These are phyloP conservation scores for Kryptolebias ocellatus DNA, from an alignment of 2,797 vertebrate species.

Conservation along the genomic window DNA sequence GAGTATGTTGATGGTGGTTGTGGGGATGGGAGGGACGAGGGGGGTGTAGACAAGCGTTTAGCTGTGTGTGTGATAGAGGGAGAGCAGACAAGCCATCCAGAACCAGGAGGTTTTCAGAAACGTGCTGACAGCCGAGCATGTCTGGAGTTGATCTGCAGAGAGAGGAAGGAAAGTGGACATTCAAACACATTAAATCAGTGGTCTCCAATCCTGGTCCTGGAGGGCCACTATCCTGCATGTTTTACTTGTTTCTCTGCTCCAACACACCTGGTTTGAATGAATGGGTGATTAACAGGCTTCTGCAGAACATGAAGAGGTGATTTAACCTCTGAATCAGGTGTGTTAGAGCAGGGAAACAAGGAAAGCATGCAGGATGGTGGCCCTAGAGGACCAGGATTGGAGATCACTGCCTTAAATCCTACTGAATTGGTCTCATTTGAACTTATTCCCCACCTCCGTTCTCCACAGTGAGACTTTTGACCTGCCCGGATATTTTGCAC, in stretches of 20 bases:
- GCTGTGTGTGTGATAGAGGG: constrained; percentile 53
- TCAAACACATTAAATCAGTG: constrained; percentile 4
- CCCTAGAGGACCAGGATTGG: too few species aligned
- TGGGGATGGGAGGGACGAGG: neutral
- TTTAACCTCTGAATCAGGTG: too few species aligned
- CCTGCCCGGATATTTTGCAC: constrained; percentile 70
- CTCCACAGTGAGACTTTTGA: constrained; percentile 53
- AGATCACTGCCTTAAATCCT: neutral
- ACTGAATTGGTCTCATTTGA: constrained; percentile 6
- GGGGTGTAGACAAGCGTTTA: constrained; percentile 34
- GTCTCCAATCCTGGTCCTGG: too few species aligned
- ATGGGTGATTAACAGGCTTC: too few species aligned
- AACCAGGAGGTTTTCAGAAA: constrained; percentile 69
- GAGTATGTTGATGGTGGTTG: neutral
- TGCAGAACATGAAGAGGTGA: too few species aligned
- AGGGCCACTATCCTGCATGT: too few species aligned
- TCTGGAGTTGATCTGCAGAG: constrained; percentile 68
- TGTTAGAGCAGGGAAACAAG: too few species aligned
- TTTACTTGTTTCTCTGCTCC: too few species aligned
- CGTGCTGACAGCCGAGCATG: constrained; percentile 78
- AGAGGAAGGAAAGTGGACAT: constrained; percentile 30
- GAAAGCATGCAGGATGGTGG: too few species aligned
- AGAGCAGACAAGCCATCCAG: constrained; percentile 66
- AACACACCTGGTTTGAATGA: too few species aligned
- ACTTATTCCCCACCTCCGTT: constrained; percentile 57